Conservation (phyloP, 2,888 invertebrate species). For the Cosmorhoe ocellata region DNA sequence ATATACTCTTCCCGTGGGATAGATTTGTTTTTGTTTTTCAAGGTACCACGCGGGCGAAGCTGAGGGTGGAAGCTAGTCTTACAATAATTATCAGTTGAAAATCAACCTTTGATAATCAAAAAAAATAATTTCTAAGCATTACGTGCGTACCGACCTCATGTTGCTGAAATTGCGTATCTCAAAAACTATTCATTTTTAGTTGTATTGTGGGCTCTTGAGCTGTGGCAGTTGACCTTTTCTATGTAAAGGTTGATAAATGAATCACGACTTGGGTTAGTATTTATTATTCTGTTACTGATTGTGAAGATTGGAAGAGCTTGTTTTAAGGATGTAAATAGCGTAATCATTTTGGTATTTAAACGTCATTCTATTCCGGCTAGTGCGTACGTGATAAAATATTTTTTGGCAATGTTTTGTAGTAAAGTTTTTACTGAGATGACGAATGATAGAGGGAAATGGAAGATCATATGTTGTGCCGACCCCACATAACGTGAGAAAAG, state of each 20-base stretch:
- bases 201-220: slow-evolving; percentile 25
- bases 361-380: slow-evolving; percentile 13
- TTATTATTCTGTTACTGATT: slow-evolving; percentile 7
- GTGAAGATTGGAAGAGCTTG: slow-evolving; percentile 4
- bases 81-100: too few relatives aligned
- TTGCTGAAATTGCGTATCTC: slow-evolving; percentile 27
- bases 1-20: too few relatives aligned
- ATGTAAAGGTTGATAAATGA: slow-evolving; percentile 24
- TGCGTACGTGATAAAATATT: not conserved
- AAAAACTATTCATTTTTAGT: slow-evolving; percentile 28
- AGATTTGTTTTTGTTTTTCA: too few relatives aligned
- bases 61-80: too few relatives aligned
- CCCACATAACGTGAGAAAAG: too few relatives aligned
- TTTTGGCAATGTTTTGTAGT: too few relatives aligned
- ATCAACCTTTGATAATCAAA: not conserved
- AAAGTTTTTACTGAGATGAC: too few relatives aligned
- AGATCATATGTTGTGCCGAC: too few relatives aligned
- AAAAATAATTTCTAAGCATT: slow-evolving; percentile 11
- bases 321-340: slow-evolving; percentile 8
- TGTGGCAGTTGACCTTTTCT: slow-evolving; percentile 29
- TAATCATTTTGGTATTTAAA: slow-evolving; percentile 12
- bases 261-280: slow-evolving; percentile 11
- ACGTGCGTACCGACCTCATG: slow-evolving; percentile 16
- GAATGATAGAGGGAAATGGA: too few relatives aligned
- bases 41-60: too few relatives aligned